Evolutionary conservation across 2,797 vertebrate genomes (phyloP), one percentile per base, ranked within the genome.

Genomic region (Lepus townsendii): DNA sequence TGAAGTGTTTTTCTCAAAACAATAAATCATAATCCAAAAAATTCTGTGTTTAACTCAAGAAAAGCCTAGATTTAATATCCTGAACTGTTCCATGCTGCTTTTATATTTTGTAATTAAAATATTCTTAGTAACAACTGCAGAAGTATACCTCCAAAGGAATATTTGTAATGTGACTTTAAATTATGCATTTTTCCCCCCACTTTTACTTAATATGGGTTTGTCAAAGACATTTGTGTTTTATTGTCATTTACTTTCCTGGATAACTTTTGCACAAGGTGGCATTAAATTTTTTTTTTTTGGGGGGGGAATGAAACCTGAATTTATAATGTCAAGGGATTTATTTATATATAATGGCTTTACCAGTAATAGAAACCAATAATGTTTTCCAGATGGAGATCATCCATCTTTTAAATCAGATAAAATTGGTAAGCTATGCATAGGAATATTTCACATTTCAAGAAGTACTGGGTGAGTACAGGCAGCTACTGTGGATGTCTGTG

Each of bases 81-180:
- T 73, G 90, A 92, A n/a, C 8, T 24, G 10, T 90, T 7, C 24
- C 66, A 24, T 75, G 1, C 13, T 77, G 1, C 3, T 80, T 95
- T 91, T 69, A 71, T 63, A 47, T 32, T 5, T 93, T 93, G 16
- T 54, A 80, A 95, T 95, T 94, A 94, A 96, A 87, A 86, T 89
- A 50, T 16, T 26, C 68, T 75, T 30, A 52, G 7, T 82, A 89
- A 75, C 19, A 91, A 69, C 8, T 50, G 19, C 5, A 83, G 71
- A 93, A 83, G 73, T 60, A 86, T 38, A 5, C 27, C 1, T 52
- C 22, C 14, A 85, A 86, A 93, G n/a, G 10, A 87, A 88, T 88
- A 85, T 80, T 92, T 94, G 60, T 26, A 96, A 12, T 72, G 32
- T n/a, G 26, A 65, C 35, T 85, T 95, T 32, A 75, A 66, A 60